Conservation (phyloP, 2,113 vertebrate genomes). For the Rhipidura dahli region DNA sequence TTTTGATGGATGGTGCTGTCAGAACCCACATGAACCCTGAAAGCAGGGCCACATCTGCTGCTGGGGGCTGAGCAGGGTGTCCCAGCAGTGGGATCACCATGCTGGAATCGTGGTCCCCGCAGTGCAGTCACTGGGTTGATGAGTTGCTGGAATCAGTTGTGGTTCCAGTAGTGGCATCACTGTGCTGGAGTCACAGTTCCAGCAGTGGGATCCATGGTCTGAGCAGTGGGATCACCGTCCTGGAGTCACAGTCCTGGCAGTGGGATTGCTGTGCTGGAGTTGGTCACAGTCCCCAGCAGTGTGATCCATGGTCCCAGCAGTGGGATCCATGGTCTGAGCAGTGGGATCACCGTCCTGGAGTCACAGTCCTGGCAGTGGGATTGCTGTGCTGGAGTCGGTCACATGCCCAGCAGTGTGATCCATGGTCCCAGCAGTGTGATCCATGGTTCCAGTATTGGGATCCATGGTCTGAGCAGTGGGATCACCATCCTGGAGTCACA, state of each 20-base stretch:
- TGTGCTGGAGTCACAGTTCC: background rate
- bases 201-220: background rate
- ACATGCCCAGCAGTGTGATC: background rate
- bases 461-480: no score
- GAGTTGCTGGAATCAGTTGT: background rate
- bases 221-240: background rate
- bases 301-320: background rate
- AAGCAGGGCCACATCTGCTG: background rate
- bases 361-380: background rate
- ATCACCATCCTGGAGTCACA: background rate
- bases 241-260: background rate
- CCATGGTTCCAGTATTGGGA: no score
- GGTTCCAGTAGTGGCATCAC: background rate
- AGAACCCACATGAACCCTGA: background rate
- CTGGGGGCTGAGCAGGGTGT: background rate
- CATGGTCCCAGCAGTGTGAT: background rate
- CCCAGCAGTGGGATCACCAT: background rate
- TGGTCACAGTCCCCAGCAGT: background rate
- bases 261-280: background rate
- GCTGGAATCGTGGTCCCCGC: background rate
- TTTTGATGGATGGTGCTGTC: background rate
- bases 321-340: no score
- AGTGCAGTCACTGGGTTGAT: background rate
- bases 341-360: background rate
- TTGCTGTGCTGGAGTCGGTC: background rate